Conservation (phyloP, 2,113 vertebrate species). For the Zosterops pallidus region DNA sequence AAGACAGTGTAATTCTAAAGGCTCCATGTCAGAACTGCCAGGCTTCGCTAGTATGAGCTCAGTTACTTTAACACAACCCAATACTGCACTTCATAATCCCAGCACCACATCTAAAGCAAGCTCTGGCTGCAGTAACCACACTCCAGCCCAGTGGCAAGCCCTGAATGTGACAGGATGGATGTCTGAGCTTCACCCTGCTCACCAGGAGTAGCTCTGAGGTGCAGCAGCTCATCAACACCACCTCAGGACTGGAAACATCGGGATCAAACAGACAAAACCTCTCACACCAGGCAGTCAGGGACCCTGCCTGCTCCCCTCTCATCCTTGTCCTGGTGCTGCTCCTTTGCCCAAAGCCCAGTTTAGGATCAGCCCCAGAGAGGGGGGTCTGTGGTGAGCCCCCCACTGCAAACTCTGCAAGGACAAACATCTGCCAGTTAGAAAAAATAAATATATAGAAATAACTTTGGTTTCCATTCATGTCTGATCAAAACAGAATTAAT, state of each 20-base stretch:
- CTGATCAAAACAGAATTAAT: neutral
- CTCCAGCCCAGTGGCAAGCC: neutral
- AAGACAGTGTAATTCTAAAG: neutral
- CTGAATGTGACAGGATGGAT: neutral
- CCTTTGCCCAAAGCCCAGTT: neutral
- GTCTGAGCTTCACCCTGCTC: neutral
- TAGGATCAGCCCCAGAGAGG: neutral
- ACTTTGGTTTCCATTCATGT: neutral
- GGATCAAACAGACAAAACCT: neutral
- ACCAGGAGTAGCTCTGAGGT: neutral
- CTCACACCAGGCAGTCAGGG: rapidly evolving
- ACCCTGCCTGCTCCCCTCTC: neutral
- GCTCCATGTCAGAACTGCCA: neutral
- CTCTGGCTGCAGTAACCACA: neutral
- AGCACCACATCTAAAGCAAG: neutral
- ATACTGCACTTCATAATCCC: neutral
- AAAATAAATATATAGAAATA: neutral
- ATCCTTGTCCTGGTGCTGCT: neutral
- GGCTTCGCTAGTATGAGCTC: neutral
- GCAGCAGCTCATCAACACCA: neutral
- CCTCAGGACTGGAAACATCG: neutral
- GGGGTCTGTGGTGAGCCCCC: neutral
- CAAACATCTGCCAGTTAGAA: neutral
- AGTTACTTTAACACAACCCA: neutral
- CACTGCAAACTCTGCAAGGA: neutral